Evolutionary conservation across 2,888 invertebrate genomes (phyloP), one percentile per base, ranked within the genome.

Genomic region (Eledona agricola): DNA sequence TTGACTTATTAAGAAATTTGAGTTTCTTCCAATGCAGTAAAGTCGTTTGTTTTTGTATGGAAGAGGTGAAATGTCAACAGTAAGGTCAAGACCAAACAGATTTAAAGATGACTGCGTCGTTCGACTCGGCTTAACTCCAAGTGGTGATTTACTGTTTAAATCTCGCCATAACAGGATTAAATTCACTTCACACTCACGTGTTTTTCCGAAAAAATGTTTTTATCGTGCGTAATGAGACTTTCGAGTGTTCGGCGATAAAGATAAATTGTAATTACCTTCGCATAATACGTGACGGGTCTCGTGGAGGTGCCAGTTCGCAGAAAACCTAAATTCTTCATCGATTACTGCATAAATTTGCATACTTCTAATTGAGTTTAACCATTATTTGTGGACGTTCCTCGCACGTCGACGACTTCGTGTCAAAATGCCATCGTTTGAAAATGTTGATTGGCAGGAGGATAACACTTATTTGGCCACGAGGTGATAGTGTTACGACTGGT

Each of bases 251-350:
- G 3, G 6, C 11, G 6, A 31, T 31, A 13, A 32, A 16, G 17
- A 16, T 32, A 32, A 32, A 4, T 1, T 17, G 3, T 5, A 17
- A 16, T 1, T 32, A 23, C 19, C 10, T n/a, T n/a, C n/a, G n/a
- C n/a, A n/a, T n/a, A n/a, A n/a, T 38, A 38, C 38, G 25, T 38
- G 38, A 38, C 38, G 7, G 16, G 17, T 38, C 38, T 25, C 26
- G 26, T 26, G 17, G n/a, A n/a, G n/a, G n/a, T 10, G 23, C 2
- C 22, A 26, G 4, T 37, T 37, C 1, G 9, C 13, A 7, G 12
- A 38, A 38, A 38, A 1, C n/a, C 17, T 9, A 16, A 38, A 38
- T 38, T 38, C 38, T 22, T 38, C 16, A 38, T 26, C 38, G 38
- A 38, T 38, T 26, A 38, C 38, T 16, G 7, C 4, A 16, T 10